Conservation (phyloP, 1,140 invertebrate species). For the Dolichoris vasculosae region DNA sequence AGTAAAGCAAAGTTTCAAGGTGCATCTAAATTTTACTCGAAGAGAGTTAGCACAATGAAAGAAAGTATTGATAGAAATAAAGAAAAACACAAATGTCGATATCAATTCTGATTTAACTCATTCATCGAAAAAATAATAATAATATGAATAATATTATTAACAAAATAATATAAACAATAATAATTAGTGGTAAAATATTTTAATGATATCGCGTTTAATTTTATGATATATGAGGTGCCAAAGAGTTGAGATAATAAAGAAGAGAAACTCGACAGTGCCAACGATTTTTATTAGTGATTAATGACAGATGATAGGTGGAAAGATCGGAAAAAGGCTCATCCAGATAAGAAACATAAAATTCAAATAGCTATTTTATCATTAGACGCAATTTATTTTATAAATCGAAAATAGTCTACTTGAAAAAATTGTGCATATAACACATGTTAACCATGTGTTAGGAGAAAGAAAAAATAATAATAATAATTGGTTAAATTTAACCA, state of each 20-base stretch:
- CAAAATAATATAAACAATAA: constrained; percentile 45
- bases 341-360: too few species aligned
- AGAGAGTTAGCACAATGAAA: constrained; percentile 29
- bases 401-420: background rate
- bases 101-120: constrained; percentile 46
- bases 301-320: background rate
- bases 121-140: constrained; percentile 47
- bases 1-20: background rate
- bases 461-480: background rate
- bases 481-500: constrained; percentile 45
- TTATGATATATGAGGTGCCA: constrained; percentile 1
- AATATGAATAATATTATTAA: constrained; percentile 39
- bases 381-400: background rate
- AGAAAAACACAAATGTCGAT: constrained; percentile 46
- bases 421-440: background rate
- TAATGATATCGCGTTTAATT: constrained; percentile 16
- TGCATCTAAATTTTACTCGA: background rate
- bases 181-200: constrained; percentile 17
- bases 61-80: constrained; percentile 54
- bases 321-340: background rate
- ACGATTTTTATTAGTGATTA: constrained; percentile 40
- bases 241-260: background rate
- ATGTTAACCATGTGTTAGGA: background rate
- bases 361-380: too few species aligned
- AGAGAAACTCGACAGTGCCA: constrained; percentile 30